These are phyloP conservation scores for Trididemnum miniatum DNA, from an alignment of 23 tunicate species.

Conservation along the genomic window DNA sequence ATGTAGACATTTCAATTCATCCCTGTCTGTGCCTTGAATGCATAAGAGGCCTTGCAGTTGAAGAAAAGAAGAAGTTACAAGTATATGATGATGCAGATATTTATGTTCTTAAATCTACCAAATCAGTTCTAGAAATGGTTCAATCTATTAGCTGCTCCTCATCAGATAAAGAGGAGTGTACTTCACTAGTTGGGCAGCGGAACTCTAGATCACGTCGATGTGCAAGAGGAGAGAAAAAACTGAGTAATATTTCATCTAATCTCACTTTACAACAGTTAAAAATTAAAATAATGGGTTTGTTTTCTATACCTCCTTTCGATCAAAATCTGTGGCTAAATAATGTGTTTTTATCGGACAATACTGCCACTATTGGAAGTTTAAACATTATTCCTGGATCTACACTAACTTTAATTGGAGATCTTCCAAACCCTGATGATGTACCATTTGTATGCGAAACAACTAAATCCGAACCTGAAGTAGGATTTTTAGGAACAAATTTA, in stretches of 20 bases:
- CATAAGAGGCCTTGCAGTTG: constrained; percentile 30
- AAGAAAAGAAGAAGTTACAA: constrained; percentile 31
- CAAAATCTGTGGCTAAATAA: constrained; percentile 79
- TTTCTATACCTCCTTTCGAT: constrained; percentile 86
- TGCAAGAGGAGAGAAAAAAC: constrained; percentile 65
- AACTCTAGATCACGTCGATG: constrained; percentile 32
- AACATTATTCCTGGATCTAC: constrained; percentile 48
- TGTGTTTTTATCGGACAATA: constrained; percentile 28
- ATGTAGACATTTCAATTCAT: neutral
- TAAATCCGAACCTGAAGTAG: constrained; percentile 61
- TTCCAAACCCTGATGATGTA: constrained; percentile 45
- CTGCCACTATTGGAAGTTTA: constrained; percentile 50
- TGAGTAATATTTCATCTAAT: constrained; percentile 52
- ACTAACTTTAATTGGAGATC: constrained; percentile 53
- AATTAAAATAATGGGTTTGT: constrained; percentile 63
- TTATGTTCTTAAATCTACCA: constrained; percentile 35
- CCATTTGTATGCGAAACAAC: constrained; percentile 35
- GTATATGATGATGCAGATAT: constrained; percentile 46
- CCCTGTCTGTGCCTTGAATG: constrained; percentile 70
- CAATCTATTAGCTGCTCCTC: neutral
- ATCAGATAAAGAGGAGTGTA: neutral
- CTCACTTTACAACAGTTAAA: constrained; percentile 79
- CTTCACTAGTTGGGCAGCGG: neutral
- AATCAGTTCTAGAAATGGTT: constrained; percentile 20
- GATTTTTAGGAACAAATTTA: constrained; percentile 81